These are phyloP conservation scores for Silurus lanzhouensis DNA, from an alignment of 2,797 vertebrate genomes.

Conservation along the genomic window DNA sequence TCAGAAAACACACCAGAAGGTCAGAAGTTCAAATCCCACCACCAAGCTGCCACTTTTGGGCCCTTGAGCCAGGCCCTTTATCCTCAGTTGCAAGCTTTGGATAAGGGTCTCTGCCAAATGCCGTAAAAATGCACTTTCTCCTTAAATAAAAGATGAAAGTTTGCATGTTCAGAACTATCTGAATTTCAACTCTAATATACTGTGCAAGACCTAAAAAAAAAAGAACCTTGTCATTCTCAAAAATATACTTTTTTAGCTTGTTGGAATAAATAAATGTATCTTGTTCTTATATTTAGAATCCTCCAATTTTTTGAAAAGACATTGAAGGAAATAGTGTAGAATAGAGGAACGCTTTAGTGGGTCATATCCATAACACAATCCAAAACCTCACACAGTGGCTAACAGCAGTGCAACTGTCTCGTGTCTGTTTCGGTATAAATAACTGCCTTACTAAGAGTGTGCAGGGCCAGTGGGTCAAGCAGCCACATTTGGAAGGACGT, in stretches of 20 bases:
- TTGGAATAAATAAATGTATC: neutral
- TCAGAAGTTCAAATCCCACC: too few relatives aligned
- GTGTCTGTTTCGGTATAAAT: constrained; percentile 46
- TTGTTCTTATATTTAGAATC: neutral
- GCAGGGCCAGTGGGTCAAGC: constrained; percentile 62
- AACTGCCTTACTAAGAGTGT: constrained; percentile 49
- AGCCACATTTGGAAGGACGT: constrained; percentile 56
- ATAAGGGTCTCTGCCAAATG: too few relatives aligned
- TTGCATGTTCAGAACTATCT: neutral
- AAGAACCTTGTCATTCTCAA: neutral
- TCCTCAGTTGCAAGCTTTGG: too few relatives aligned
- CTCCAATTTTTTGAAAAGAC: neutral
- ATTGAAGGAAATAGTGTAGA: neutral
- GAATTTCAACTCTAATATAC: neutral
- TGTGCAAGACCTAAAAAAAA: neutral
- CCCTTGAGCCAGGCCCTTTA: too few relatives aligned
- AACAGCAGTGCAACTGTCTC: constrained; percentile 30
- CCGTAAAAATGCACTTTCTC: too few relatives aligned
- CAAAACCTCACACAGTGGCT: constrained; percentile 1
- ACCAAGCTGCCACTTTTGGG: too few relatives aligned
- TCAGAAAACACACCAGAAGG: neutral
- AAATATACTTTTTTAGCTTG: neutral
- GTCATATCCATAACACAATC: neutral
- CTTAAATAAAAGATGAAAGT: too few relatives aligned
- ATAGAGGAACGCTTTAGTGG: neutral